Conservation (phyloP, 2,888 invertebrate genomes). For the Ophraella communa region DNA sequence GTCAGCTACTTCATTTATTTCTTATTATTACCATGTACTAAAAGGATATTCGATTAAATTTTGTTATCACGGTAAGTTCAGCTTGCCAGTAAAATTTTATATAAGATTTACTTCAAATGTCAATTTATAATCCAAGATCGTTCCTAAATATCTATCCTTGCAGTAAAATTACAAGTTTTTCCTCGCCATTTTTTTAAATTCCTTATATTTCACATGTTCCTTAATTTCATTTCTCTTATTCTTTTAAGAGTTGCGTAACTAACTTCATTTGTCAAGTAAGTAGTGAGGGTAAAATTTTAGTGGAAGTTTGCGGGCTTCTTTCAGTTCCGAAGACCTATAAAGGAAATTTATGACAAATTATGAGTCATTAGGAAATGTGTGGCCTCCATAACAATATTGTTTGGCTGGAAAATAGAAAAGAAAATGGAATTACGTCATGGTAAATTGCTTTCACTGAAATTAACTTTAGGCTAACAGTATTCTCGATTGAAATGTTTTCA, state of each 20-base stretch:
- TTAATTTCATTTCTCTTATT: background rate
- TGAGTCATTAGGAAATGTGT: constrained; percentile 15
- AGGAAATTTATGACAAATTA: constrained; percentile 20
- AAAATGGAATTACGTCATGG: background rate
- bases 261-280: constrained; percentile 15
- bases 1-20: too few species aligned
- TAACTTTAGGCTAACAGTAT: background rate
- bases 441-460: constrained; percentile 11
- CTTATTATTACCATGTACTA: too few species aligned
- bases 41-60: too few species aligned
- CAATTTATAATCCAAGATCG: too few species aligned
- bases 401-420: background rate
- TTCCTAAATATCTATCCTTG: too few species aligned
- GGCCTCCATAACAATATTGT: constrained; percentile 10
- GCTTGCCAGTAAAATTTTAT: too few species aligned
- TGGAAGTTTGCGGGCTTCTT: constrained; percentile 2
- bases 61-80: too few species aligned
- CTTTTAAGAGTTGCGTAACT: background rate
- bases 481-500: background rate
- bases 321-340: constrained; percentile 12
- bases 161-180: too few species aligned
- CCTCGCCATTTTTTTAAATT: too few species aligned
- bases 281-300: constrained; percentile 2
- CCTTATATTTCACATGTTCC: too few species aligned
- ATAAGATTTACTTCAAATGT: too few species aligned